Conservation (phyloP, 2,113 vertebrate species). For the Carassius carassius region DNA sequence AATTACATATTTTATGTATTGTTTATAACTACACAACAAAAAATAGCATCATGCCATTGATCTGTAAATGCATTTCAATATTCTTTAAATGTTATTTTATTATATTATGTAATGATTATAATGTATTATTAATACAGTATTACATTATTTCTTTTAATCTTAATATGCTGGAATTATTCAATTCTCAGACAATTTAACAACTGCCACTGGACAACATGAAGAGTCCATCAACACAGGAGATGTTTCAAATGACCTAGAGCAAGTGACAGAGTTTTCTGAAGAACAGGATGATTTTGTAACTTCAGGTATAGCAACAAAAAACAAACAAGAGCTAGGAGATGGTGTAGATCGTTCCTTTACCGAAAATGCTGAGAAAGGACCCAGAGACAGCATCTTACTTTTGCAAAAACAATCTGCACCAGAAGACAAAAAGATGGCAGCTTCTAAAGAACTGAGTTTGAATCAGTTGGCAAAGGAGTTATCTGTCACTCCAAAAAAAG, state of each 20-base stretch:
- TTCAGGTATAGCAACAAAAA: neutral
- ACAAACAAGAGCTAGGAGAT: neutral
- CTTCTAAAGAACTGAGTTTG: slow-evolving; percentile 34
- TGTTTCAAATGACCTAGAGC: slow-evolving; percentile 17
- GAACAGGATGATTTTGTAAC: neutral
- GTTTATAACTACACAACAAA: too few relatives aligned
- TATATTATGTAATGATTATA: too few relatives aligned
- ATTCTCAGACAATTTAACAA: slow-evolving; percentile 16
- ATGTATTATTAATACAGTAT: too few relatives aligned
- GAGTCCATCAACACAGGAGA: neutral
- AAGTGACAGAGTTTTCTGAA: neutral
- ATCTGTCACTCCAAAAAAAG: slow-evolving; percentile 30
- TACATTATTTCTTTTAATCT: too few relatives aligned
- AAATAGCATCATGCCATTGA: too few relatives aligned
- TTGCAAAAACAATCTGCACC: neutral
- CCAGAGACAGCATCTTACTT: neutral
- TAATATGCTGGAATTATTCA: neutral
- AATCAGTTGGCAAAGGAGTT: slow-evolving; percentile 38
- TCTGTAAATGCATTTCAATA: too few relatives aligned
- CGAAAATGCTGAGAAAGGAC: neutral
- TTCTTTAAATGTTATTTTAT: too few relatives aligned
- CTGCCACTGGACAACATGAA: slow-evolving; percentile 8
- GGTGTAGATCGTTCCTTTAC: neutral
- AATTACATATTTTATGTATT: too few relatives aligned
- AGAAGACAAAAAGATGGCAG: neutral